Base-by-base conservation (phyloP, 2,797 vertebrate genomes). In the Leptatherina wallacei region DNA sequence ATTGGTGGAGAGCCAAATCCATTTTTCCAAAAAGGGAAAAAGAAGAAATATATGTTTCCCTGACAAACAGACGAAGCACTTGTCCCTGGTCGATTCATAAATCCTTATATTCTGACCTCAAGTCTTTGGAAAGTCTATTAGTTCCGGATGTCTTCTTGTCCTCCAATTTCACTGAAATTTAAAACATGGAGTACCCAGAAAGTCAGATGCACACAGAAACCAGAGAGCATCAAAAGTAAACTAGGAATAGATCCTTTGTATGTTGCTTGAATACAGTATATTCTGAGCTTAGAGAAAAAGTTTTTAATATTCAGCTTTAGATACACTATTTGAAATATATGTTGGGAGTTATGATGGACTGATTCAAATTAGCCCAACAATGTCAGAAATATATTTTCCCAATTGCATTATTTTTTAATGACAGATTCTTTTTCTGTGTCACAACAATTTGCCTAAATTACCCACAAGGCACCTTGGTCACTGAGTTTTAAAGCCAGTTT, bases 41-140 rank as follows among this genome's bases (percentile, higher is more conserved):
- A 78, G 69, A 84, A 91, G 81, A 90, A 90, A 89, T 89, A 88
- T 88, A 82, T 83, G 75, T 88, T 85, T 93, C 76, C 51, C 80
- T 84, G 82, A 91, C 83, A 88, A 86, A 91, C 82, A 89, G 85
- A 88, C 65, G 64, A 73, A 82, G 83, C 75, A 69, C 71, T 90
- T 82, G 85, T 92, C 84, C 87, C 75, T 38, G 75, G 81, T 67
- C 36, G 76, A 88, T 90, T 90, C 85, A 92, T 93, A 91, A 93
- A 92, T 93, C 85, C 77, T 85, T 71, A 63, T 77, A 86, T 82
- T 85, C 74, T 61, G 75, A 89, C 82, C 78, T 86, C 36, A 24
- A 80, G 81, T 85, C 75, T 88, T 89, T 88, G 82, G 82, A 92
- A 90, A 85, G 83, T 89, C 86, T 81, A 86, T 91, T 80, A 68